These are phyloP conservation scores for Rhombomys opimus DNA, from an alignment of 2,113 vertebrate genomes.

Conservation along the genomic window DNA sequence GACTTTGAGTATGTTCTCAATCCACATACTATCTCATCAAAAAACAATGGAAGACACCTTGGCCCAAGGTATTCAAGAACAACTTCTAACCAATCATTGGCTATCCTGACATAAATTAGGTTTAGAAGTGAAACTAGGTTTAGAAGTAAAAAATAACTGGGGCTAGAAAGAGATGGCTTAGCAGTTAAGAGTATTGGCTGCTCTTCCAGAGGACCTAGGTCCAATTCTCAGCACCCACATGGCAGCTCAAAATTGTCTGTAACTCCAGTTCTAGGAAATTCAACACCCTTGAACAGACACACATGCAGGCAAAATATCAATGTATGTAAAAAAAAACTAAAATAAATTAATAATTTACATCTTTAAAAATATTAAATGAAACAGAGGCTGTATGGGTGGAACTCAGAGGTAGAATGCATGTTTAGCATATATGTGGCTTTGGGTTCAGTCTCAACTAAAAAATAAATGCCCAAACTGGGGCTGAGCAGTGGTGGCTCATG, in stretches of 20 bases:
- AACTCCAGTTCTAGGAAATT: too few species aligned
- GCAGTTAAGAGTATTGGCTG: background rate
- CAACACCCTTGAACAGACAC: too few species aligned
- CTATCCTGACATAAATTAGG: constrained; percentile 1
- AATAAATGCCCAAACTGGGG: background rate
- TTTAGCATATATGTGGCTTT: background rate
- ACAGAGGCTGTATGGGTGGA: background rate
- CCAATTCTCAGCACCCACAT: background rate
- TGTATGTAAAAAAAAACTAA: too few species aligned
- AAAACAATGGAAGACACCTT: background rate
- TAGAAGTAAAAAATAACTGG: constrained; percentile 18
- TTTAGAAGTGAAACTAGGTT: background rate
- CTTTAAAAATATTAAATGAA: background rate
- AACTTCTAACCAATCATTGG: background rate
- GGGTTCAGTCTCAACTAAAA: background rate
- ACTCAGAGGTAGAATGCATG: too few species aligned
- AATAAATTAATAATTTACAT: too few species aligned
- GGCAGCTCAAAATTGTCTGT: too few species aligned
- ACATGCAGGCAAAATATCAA: too few species aligned
- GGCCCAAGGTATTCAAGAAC: background rate
- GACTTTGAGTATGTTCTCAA: constrained; percentile 19
- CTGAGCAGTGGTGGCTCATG: background rate
- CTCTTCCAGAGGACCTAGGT: background rate
- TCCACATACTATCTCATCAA: background rate
- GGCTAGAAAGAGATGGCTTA: background rate